phyloP scores from a whole-genome alignment of 2,888 invertebrate species.

The Colostygia pectinataria region DNA sequence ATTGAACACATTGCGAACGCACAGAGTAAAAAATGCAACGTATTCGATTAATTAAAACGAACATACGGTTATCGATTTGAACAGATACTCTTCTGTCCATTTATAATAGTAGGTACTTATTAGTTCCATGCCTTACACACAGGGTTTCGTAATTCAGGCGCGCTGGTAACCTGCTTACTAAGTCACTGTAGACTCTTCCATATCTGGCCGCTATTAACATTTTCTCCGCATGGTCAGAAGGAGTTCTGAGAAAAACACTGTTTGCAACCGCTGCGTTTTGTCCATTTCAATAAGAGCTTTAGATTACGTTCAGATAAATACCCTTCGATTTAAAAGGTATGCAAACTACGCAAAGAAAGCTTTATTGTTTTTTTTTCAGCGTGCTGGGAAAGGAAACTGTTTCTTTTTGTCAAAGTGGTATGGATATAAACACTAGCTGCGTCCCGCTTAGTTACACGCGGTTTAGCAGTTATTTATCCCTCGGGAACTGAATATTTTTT shows the following conservation, averaged over 20 bases:
- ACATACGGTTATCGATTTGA: no score
- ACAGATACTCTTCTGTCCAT: no score
- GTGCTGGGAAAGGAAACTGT: background rate
- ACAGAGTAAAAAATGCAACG: no score
- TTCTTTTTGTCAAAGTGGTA: background rate
- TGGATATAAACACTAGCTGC: no score
- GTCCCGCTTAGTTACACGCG: no score
- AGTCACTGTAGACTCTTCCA: conserved; percentile 38
- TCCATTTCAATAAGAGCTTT: conserved; percentile 39
- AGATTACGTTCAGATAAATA: conserved; percentile 32
- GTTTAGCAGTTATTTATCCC: no score
- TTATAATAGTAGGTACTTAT: no score
- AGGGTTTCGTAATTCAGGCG: background rate
- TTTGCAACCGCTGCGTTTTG: conserved; percentile 46
- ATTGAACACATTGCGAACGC: no score
- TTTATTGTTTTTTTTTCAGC: conserved; percentile 1
- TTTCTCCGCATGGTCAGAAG: conserved; percentile 51
- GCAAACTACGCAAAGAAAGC: conserved; percentile 30
- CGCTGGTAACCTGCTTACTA: conserved; percentile 2
- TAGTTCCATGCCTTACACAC: no score
- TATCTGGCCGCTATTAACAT: conserved; percentile 71
- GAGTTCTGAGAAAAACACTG: conserved; percentile 53
- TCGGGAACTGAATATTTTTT: no score
- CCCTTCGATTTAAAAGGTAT: conserved; percentile 29
- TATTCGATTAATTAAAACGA: no score